Evolutionary conservation across 2,888 invertebrate species (phyloP).

Genomic region (Napeogenes sylphis): DNA sequence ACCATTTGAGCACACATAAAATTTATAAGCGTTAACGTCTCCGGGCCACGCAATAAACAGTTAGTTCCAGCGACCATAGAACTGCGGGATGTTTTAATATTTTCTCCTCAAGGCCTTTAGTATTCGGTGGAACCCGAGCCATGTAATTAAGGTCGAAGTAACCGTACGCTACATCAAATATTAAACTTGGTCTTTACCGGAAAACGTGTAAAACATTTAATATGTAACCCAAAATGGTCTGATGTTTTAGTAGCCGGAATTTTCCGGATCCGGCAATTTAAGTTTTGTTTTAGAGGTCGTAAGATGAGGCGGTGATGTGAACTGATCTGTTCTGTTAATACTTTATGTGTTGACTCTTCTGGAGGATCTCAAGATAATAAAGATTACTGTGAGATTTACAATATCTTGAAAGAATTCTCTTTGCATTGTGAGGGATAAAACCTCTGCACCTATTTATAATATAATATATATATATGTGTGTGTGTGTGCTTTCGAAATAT

Average conservation of each 20-base stretch:
- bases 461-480: too few species aligned
- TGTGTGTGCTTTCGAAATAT: too few species aligned
- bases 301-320: constrained; percentile 39
- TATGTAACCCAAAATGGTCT: constrained; percentile 72
- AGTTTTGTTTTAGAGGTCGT: constrained; percentile 61
- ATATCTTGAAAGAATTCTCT: not conserved
- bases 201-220: constrained; percentile 52
- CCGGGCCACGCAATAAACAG: constrained; percentile 66
- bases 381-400: not conserved
- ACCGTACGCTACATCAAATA: constrained; percentile 61
- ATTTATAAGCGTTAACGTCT: constrained; percentile 71
- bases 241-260: constrained; percentile 59
- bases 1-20: constrained; percentile 66
- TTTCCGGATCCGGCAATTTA: constrained; percentile 60
- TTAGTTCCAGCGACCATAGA: constrained; percentile 49
- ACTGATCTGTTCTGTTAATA: constrained; percentile 50
- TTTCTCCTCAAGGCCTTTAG: constrained; percentile 41
- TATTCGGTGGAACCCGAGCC: constrained; percentile 36
- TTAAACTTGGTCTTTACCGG: constrained; percentile 56
- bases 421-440: not conserved
- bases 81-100: constrained; percentile 60
- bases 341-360: constrained; percentile 51
- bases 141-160: constrained; percentile 54
- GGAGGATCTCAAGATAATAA: constrained; percentile 27
- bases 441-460: not conserved